phyloP scores from a whole-genome alignment of 2,113 vertebrate genomes.

The Serinus canaria region DNA sequence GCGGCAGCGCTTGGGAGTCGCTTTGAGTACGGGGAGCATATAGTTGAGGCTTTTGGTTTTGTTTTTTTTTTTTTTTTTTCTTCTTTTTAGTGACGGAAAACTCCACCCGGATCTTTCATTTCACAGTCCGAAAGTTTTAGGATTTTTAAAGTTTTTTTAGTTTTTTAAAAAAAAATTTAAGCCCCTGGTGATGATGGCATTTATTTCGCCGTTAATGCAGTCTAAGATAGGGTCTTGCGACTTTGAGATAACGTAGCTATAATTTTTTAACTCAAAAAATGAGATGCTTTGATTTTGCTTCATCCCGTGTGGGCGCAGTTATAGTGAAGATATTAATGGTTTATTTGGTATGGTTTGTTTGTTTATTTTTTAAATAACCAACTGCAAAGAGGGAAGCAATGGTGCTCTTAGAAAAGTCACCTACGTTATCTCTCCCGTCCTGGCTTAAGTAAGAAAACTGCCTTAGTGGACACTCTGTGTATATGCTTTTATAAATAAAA shows the following conservation, averaged over 20 bases:
- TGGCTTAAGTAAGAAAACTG: background rate
- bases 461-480: fast-evolving
- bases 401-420: background rate
- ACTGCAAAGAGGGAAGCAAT: background rate
- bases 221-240: background rate
- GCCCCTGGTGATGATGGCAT: background rate
- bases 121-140: background rate
- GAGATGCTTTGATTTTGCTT: background rate
- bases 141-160: no score
- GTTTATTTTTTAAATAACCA: fast-evolving
- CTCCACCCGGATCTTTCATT: background rate
- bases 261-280: background rate
- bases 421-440: background rate
- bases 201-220: background rate
- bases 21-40: background rate
- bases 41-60: no score
- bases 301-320: fast-evolving
- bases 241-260: background rate
- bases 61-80: no score
- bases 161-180: background rate
- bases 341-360: background rate
- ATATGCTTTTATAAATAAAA: background rate
- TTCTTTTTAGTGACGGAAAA: background rate
- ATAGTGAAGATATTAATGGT: no score
- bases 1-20: background rate